Evolutionary conservation across 64 coral and sea anemone species (phyloP), one percentile per base, ranked within the genome.

Genomic region (Porites australiensis): DNA sequence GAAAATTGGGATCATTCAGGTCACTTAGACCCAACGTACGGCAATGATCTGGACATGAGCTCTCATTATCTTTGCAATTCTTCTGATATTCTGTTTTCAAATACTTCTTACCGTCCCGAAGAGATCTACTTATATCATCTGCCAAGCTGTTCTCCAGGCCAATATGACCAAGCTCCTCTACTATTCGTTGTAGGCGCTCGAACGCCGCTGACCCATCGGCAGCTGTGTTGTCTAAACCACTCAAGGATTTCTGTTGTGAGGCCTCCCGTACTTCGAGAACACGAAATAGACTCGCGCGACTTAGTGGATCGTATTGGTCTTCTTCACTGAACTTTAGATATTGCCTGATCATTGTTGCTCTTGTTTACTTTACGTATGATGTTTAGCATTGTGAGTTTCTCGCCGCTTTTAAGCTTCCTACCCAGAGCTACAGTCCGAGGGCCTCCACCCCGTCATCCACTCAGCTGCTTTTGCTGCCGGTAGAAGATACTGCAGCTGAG

Each of bases 21-120:
- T 90, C 89, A 48, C 89, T 82, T 27, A 90, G 89, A 66, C 74
- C 89, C 46, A 90, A 90, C 64, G 81, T 90, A 50, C 62, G 77
- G 27, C 77, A 90, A 44, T 90, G 89, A 57, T 90, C 61, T 13
- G 76, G 87, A 46, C 87, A 89, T 0, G 20, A 54, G 44, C 87
- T 89, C 62, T 89, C 87, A 77, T 23, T 72, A 19, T 82, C 89
- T 5, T 90, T 77, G 89, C 89, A 90, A 50, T 90, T 77, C 16
- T 77, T 79, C 21, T 90, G 77, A 48, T 72, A 90, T 77, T 92
- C 71, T 2, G 90, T 86, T 74, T 92, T 92, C 58, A 92, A 86
- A 19, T 92, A 92, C 55, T 55, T 92, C 68, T 85, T 92, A 62
- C 90, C 90, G 4, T 92, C 90, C 23, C 65, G 12, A 74, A 92